Base-by-base conservation (phyloP, 2,797 vertebrate species). In the Decapterus maruadsi region DNA sequence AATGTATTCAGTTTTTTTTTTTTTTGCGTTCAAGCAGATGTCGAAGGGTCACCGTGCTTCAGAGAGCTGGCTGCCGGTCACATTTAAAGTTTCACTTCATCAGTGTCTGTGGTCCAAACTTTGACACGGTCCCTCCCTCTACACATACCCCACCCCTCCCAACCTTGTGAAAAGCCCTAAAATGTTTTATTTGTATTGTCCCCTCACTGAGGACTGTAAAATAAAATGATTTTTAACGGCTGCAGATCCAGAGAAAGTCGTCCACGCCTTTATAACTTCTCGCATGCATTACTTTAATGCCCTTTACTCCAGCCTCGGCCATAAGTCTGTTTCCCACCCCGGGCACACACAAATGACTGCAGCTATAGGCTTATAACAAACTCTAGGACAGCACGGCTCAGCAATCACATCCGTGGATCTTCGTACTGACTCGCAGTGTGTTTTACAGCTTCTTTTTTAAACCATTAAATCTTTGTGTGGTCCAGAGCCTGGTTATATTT, bases 391-490 rank as follows among this genome's bases (percentile, higher is more conserved):
- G 45, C 57, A 29, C 16, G 72, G 57, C 0, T 6, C n/a, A 61
- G 48, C 40, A 53, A 22, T 56, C 51, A 10, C 17, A 60, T 53
- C 58, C 61, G 53, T 26, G 61, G 9, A 43, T 45, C 48, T 59
- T 56, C 26, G 11, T 13, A 74, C 14, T 9, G 8, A 31, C 43
- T 55, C 45, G 42, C 20, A 43, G 6, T 45, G 40, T 69, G 59
- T 72, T 79, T 71, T 55, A 29, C 10, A 60, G 50, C 17, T 46
- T 19, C 66, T 70, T 56, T 11, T 20, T 61, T 29, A 42, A 50
- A 57, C 19, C n/a, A 2, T 48, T 9, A 48, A n/a, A 11, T 17
- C 17, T 66, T 62, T 61, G 36, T 51, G 42, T 22, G 45, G 59
- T 43, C 42, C n/a, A 4, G 29, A 11, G 58, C 11, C 3, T 9